Evolutionary conservation across 1,140 invertebrate species (phyloP).

Genomic region (Leptestheria dahalacensis): DNA sequence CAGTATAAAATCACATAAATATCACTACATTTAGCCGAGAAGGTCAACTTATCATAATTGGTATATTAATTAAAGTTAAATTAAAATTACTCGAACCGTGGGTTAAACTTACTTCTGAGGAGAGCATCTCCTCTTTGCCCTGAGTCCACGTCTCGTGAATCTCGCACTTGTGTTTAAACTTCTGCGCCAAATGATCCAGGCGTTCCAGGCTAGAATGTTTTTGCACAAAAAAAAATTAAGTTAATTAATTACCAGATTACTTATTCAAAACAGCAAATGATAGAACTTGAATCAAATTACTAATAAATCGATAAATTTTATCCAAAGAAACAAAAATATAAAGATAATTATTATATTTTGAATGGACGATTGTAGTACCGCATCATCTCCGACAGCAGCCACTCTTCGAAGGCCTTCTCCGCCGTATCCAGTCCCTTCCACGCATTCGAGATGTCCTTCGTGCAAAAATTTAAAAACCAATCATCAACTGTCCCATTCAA

Average conservation of each 20-base stretch:
- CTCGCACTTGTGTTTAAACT: slow-evolving; percentile 98
- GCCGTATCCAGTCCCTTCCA: slow-evolving; percentile 94
- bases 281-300: too few species aligned
- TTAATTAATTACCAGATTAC: neutral
- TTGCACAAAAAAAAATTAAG: neutral
- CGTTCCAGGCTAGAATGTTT: slow-evolving; percentile 55
- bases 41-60: too few species aligned
- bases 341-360: neutral
- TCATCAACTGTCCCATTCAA: too few species aligned
- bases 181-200: slow-evolving; percentile 94
- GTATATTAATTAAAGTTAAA: too few species aligned
- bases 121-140: slow-evolving; percentile 93
- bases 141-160: slow-evolving; percentile 98
- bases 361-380: slow-evolving; percentile 40
- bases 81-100: too few species aligned
- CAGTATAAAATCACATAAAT: too few species aligned
- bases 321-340: too few species aligned
- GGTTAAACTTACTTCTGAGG: slow-evolving; percentile 26
- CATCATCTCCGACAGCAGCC: slow-evolving; percentile 97
- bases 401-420: slow-evolving; percentile 98
- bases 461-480: too few species aligned
- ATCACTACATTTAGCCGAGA: too few species aligned
- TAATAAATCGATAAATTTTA: too few species aligned
- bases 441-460: slow-evolving; percentile 91
- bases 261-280: too few species aligned